These are phyloP conservation scores for Gonocerus acuteangulatus DNA, from an alignment of 2,888 invertebrate genomes.

Conservation along the genomic window DNA sequence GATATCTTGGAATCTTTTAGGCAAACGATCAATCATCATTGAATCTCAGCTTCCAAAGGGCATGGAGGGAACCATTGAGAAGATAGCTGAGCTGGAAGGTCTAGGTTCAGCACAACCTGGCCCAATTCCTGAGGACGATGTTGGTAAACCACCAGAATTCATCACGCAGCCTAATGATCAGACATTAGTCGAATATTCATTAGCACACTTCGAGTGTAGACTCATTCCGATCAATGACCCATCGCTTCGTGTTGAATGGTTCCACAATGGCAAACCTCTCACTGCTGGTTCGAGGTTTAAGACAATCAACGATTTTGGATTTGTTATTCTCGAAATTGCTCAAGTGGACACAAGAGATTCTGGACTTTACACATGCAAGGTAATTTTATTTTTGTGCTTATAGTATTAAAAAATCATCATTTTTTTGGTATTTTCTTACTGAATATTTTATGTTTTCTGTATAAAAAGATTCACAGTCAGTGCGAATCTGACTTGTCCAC, in stretches of 20 bases:
- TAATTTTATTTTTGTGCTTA: conserved; percentile 33
- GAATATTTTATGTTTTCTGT: too few relatives aligned
- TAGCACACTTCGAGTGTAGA: conserved; percentile 89
- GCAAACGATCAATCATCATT: conserved; percentile 78
- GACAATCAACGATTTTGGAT: conserved; percentile 95
- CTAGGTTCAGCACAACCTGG: conserved; percentile 63
- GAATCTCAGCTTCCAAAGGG: conserved; percentile 87
- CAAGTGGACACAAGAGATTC: conserved; percentile 89
- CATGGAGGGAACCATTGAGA: conserved; percentile 88
- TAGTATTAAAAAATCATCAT: too few relatives aligned
- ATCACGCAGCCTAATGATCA: conserved; percentile 79
- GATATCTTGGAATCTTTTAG: conserved; percentile 38
- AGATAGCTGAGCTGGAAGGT: conserved; percentile 85
- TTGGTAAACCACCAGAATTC: conserved; percentile 83
- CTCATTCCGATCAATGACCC: conserved; percentile 83
- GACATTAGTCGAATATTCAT: conserved; percentile 72
- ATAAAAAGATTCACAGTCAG: too few relatives aligned
- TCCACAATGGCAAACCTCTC: conserved; percentile 89
- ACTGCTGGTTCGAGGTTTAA: conserved; percentile 86
- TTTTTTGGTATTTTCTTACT: too few relatives aligned
- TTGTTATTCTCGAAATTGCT: conserved; percentile 90
- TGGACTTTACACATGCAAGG: conserved; percentile 82
- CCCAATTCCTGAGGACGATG: conserved; percentile 66
- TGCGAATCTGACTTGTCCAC: too few relatives aligned
- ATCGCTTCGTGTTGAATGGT: conserved; percentile 94